Base-by-base conservation (phyloP, 2,888 invertebrate species). In the Ditula angustiorana region DNA sequence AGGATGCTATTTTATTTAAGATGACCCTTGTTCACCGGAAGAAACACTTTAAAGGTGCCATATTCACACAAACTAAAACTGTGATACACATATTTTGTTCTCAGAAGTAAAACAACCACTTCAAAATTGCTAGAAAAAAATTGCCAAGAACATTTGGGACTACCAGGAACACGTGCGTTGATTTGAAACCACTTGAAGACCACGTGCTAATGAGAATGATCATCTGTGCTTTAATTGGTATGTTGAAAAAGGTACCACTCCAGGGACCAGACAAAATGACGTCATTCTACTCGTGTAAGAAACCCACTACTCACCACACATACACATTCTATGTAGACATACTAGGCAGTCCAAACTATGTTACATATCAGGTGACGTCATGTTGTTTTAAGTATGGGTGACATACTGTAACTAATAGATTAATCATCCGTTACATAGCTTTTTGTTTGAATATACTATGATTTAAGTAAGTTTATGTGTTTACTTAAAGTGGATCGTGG, bases 11-110 rank as follows among this genome's bases (percentile, higher is more conserved):
- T 11, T 55, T 37, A 61, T 35, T 21, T 19, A 4, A 19, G 23
- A 19, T 35, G 41, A 44, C 8, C 52, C 30, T 30, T 30, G 13
- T 30, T 50, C 67, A 60, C 61, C 76, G 82, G 86, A 87, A 86
- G 76, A 67, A 73, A 71, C 83, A 84, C 86, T 87, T 82, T 71
- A 83, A 76, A 82, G 68, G 79, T 83, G 85, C 19, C 74, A 82
- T 74, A 75, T 76, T 75, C 71, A 78, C 79, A 78, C 79, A 70
- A 73, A 68, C 70, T 60, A 50, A 30, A 63, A 37, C 26, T 52
- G 23, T 46, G 24, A 59, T 56, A n/a, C n/a, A n/a, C n/a, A n/a
- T n/a, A 28, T 50, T 37, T 61, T 59, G 2, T 57, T 60, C 23
- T 41, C 1, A 63, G 37, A 57, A 41, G 13, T 33, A 13, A 19